Evolutionary conservation across 2,797 vertebrate genomes (phyloP).

Genomic region (Vipera latastei): DNA sequence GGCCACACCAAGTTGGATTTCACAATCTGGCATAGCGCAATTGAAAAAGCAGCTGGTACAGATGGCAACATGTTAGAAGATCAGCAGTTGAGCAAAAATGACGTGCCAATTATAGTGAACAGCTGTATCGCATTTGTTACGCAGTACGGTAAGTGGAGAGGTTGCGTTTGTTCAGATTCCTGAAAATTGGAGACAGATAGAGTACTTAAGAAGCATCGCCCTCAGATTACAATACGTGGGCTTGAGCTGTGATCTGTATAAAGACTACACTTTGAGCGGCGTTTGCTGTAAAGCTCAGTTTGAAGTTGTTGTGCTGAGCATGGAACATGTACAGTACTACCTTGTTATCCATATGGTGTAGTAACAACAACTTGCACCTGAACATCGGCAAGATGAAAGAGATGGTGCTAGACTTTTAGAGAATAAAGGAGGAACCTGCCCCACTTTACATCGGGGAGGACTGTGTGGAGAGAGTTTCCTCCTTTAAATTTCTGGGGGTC

Average conservation of each 20-base stretch:
- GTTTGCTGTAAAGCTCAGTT: rapidly evolving
- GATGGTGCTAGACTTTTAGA: too few relatives aligned
- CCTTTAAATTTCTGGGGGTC: too few relatives aligned
- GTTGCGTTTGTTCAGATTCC: constrained; percentile 58
- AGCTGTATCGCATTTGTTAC: constrained; percentile 98
- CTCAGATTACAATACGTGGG: constrained; percentile 15
- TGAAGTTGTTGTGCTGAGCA: neutral
- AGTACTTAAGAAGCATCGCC: constrained; percentile 12
- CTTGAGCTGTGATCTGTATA: constrained; percentile 31
- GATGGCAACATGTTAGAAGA: constrained; percentile 87
- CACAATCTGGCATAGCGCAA: constrained; percentile 87
- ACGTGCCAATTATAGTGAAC: constrained; percentile 92
- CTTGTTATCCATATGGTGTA: neutral
- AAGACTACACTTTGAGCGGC: neutral
- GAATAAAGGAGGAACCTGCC: too few relatives aligned
- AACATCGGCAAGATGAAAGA: too few relatives aligned
- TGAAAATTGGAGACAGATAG: constrained; percentile 25
- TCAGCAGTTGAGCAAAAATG: constrained; percentile 95
- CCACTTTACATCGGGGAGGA: too few relatives aligned
- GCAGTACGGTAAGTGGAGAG: constrained; percentile 86
- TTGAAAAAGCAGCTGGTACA: constrained; percentile 89
- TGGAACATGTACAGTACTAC: neutral
- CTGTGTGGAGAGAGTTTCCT: too few relatives aligned
- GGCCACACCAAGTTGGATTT: constrained; percentile 89
- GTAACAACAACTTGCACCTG: too few relatives aligned